Base-by-base conservation (phyloP, 2,888 invertebrate genomes). In the Macropis europaea region DNA sequence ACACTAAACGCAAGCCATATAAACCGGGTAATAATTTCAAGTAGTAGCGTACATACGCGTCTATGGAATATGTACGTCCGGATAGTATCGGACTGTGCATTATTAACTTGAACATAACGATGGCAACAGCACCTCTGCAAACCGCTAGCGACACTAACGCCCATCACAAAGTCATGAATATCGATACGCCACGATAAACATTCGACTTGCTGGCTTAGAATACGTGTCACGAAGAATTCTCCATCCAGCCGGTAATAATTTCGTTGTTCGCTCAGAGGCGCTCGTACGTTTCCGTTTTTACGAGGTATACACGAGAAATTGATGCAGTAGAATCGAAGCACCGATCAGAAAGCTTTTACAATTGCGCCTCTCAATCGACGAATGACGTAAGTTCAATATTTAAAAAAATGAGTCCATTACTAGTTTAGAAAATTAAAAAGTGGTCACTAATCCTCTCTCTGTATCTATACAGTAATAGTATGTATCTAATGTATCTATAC, bases 61-160 rank as follows among this genome's bases (percentile, higher is more conserved):
- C 34, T 22, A 36, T 24, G 47, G 43, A 30, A 76, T 71, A 77
- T 73, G 75, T 47, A 11, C 43, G 11, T 81, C 72, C 73, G 71
- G 81, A 81, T 81, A 77, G 76, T 78, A 83, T 82, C 76, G 73
- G 53, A 34, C 54, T 54, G 71, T 64, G 76, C 75, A 81, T 82
- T 82, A 83, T 83, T 82, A 84, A 83, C 79, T 82, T 61, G 76
- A 50, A 70, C 68, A 68, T 53, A 74, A 28, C 61, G 66, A 48
- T 59, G 66, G 60, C 45, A 59, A 43, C 43, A 60, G 26, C 63
- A 64, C 52, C 56, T 60, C 53, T 50, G 64, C 66, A 60, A 71
- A 70, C 68, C 69, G 59, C 69, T 32, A 38, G 54, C 26, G 63
- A 59, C 69, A 61, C 59, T 62, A 62, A 54, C 67, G 54, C 54